Evolutionary conservation across 2,888 invertebrate species (phyloP).

Genomic region (Acleris laterana): DNA sequence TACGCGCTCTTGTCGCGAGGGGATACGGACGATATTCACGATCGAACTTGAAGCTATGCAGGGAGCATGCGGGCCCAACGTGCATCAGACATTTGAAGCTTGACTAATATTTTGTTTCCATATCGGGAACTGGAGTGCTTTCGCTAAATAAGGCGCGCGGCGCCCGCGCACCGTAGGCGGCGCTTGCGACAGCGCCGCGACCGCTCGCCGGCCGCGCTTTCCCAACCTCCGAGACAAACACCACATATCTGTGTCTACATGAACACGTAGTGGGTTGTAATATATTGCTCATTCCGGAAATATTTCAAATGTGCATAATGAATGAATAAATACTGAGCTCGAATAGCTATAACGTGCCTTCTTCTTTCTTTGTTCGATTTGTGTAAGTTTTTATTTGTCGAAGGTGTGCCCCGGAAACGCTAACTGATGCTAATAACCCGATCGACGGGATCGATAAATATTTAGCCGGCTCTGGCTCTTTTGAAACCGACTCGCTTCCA

Average conservation of each 20-base stretch:
- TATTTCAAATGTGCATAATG: conserved; percentile 12
- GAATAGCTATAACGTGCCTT: neutral
- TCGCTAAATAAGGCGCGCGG: conserved; percentile 21
- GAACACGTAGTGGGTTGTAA: conserved; percentile 10
- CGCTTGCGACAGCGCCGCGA: conserved; percentile 22
- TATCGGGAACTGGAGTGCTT: conserved; percentile 25
- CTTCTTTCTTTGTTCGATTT: conserved; percentile 2
- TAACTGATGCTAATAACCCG: conserved; percentile 31
- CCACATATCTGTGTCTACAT: neutral
- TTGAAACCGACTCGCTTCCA: conserved; percentile 15
- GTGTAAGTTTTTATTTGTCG: conserved; percentile 10
- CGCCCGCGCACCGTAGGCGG: conserved; percentile 31
- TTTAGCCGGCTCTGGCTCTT: conserved; percentile 18
- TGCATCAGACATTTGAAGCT: conserved; percentile 17
- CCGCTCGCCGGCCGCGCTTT: conserved; percentile 24
- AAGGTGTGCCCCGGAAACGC: conserved; percentile 26
- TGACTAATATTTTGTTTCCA: conserved; percentile 28
- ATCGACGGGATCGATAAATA: conserved; percentile 23
- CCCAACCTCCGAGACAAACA: conserved; percentile 7
- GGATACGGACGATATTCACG: conserved; percentile 15
- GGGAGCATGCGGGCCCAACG: conserved; percentile 18
- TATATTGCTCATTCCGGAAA: conserved; percentile 21
- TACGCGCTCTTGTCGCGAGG: conserved; percentile 19
- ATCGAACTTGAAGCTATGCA: neutral
- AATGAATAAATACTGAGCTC: neutral